Conservation (phyloP, 2,888 invertebrate species). For the Megaustenia siamemsis region DNA sequence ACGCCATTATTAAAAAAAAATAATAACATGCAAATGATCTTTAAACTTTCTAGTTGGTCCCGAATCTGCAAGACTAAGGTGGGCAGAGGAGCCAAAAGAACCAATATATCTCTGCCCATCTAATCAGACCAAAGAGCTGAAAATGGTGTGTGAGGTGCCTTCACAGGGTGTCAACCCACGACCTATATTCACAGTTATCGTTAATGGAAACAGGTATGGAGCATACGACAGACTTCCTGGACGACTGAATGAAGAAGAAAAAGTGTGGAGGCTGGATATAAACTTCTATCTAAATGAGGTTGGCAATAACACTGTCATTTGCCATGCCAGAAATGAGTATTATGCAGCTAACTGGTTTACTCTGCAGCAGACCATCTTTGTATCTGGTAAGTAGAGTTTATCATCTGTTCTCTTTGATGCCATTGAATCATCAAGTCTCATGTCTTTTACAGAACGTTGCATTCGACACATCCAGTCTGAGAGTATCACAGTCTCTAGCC, state of each 20-base stretch:
- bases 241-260: not conserved
- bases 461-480: too few relatives aligned
- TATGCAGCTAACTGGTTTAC: not conserved
- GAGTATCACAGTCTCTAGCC: too few relatives aligned
- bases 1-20: too few relatives aligned
- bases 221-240: slow-evolving; percentile 18
- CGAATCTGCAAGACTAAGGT: not conserved
- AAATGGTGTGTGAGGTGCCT: not conserved
- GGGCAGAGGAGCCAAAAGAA: not conserved
- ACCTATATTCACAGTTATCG: not conserved
- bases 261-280: not conserved
- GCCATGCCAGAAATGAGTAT: slow-evolving; percentile 6
- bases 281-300: not conserved
- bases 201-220: not conserved
- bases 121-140: not conserved
- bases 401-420: too few relatives aligned
- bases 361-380: not conserved
- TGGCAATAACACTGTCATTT: not conserved
- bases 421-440: too few relatives aligned
- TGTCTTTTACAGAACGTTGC: too few relatives aligned
- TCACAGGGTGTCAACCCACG: not conserved
- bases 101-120: not conserved
- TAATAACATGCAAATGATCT: not conserved
- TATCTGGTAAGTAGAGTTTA: not conserved
- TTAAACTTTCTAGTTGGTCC: slow-evolving; percentile 15